Base-by-base conservation (phyloP, 2,797 vertebrate genomes). In the Hylomyscus alleni region DNA sequence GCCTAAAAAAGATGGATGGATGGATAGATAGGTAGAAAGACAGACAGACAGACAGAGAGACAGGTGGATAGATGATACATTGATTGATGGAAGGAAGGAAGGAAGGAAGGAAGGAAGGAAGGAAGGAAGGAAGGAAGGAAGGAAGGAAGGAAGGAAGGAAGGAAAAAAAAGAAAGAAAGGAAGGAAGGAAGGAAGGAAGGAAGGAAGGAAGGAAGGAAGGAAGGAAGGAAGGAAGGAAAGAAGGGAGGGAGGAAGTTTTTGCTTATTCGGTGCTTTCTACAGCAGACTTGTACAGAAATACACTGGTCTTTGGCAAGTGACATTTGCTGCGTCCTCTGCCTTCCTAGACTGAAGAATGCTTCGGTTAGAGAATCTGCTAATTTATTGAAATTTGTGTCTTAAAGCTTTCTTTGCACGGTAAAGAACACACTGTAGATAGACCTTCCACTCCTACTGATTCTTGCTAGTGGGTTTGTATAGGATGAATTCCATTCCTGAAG, bases 1-100 rank as follows among this genome's bases (percentile, higher is more conserved):
- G 97, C 24, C 89, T 94, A 98, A 98, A 96, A n/a, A 37, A 3
- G 60, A 62, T 62, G 24, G 40, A 72, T 20, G 19, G 19, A 72
- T n/a, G n/a, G n/a, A n/a, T n/a, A n/a, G n/a, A n/a, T n/a, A n/a
- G n/a, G n/a, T n/a, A n/a, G n/a, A n/a, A n/a, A n/a, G n/a, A n/a
- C n/a, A n/a, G n/a, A n/a, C n/a, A n/a, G n/a, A n/a, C 26, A 1
- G 60, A 29, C 29, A 11, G 13, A n/a, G n/a, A n/a, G 65, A 69
- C 7, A 13, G 26, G 31, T 31, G 4, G 26, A 62, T 29, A 29
- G 34, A 31, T 52, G 24, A 60, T 60, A 60, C 6, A 60, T 22
- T 22, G 22, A 60, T 60, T 52, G 52, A 15, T 14, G 15, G n/a
- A n/a, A n/a, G n/a, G n/a, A n/a, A n/a, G n/a, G n/a, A n/a, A n/a